Evolutionary conservation across 2,888 invertebrate genomes (phyloP).

Genomic region (Drosophila subsilvestris): DNA sequence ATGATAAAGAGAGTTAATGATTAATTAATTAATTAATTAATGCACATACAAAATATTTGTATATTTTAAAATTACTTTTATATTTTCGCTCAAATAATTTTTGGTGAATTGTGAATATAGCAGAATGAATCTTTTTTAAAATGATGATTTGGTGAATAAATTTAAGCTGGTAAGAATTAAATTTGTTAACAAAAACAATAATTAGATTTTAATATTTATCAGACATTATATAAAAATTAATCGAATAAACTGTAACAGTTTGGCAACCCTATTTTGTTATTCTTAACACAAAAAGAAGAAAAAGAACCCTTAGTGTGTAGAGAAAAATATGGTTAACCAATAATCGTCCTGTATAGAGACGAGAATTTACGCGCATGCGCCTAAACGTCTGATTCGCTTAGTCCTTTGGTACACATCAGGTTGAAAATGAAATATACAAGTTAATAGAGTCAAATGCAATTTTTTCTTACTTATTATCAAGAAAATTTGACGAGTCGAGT

Average conservation of each 20-base stretch:
- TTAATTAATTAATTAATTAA: not conserved
- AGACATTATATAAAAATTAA: not conserved
- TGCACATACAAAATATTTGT: too few relatives aligned
- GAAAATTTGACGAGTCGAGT: slow-evolving; percentile 37
- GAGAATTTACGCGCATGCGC: slow-evolving; percentile 70
- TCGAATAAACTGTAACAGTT: slow-evolving; percentile 11
- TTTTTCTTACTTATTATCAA: slow-evolving; percentile 44
- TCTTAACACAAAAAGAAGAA: slow-evolving; percentile 7
- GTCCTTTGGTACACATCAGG: slow-evolving; percentile 71
- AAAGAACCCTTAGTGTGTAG: slow-evolving; percentile 61
- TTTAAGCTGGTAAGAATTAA: slow-evolving; percentile 17
- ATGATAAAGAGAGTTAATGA: too few relatives aligned
- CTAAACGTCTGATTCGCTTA: slow-evolving; percentile 49
- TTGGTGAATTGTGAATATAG: not conserved
- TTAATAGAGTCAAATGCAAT: slow-evolving; percentile 57
- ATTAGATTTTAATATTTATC: not conserved
- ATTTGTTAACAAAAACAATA: not conserved
- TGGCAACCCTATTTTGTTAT: slow-evolving; percentile 61
- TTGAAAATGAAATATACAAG: slow-evolving; percentile 64
- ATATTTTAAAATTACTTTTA: not conserved
- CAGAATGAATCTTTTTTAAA: not conserved
- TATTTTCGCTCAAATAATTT: not conserved
- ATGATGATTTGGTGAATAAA: slow-evolving; percentile 9
- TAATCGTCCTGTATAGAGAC: slow-evolving; percentile 75
- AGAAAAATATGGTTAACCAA: slow-evolving; percentile 73